phyloP scores from a whole-genome alignment of 2,888 invertebrate species.

The Alloplasta piceator region DNA sequence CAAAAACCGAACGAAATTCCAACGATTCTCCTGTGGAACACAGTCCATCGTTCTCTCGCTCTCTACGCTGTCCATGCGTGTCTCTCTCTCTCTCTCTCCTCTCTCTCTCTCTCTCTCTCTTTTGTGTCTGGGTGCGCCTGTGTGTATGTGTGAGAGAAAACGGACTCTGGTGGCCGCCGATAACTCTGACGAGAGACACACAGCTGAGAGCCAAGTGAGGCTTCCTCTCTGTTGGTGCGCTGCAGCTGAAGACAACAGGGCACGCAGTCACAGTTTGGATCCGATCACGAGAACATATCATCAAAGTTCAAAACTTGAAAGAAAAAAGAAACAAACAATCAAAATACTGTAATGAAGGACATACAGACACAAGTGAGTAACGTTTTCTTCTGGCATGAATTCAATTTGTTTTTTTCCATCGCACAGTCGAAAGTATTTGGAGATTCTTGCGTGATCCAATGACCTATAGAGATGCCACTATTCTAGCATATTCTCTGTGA shows the following conservation, averaged over 20 bases:
- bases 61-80: not conserved
- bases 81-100: constrained; percentile 7
- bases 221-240: constrained; percentile 43
- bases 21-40: too few relatives aligned
- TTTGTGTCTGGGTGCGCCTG: not conserved
- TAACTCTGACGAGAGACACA: constrained; percentile 64
- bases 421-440: too few relatives aligned
- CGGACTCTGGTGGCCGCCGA: constrained; percentile 48
- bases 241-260: constrained; percentile 57
- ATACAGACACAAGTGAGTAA: constrained; percentile 73
- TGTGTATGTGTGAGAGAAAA: constrained; percentile 14
- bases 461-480: too few relatives aligned
- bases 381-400: not conserved
- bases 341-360: constrained; percentile 71
- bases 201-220: constrained; percentile 62
- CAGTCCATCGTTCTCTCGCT: not conserved
- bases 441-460: too few relatives aligned
- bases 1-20: too few relatives aligned
- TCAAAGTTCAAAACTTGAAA: not conserved
- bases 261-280: constrained; percentile 63
- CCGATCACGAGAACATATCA: constrained; percentile 61
- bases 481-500: too few relatives aligned
- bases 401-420: too few relatives aligned
- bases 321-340: not conserved
- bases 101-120: not conserved